Evolutionary conservation across 2,113 vertebrate species (phyloP), one percentile per base, ranked within the genome.

Genomic region (Nettapus auritus): DNA sequence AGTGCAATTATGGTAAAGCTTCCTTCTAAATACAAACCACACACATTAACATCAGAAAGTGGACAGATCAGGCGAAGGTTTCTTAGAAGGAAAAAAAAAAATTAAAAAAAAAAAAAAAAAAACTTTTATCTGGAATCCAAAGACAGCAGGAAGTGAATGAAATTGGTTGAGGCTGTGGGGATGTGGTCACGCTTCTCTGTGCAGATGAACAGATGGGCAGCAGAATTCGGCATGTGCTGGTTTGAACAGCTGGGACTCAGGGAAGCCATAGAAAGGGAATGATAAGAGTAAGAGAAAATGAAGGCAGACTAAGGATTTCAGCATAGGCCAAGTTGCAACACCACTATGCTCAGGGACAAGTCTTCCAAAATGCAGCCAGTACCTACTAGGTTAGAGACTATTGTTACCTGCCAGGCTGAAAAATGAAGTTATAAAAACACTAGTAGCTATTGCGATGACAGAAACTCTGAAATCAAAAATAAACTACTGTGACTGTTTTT

Each of bases 121-220:
- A 78, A 44, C 5, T 46, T 87, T 77, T 96, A 94, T 94, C 68
- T 91, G 94, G 73, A 93, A 91, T 94, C 50, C 68, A 94, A 95
- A 94, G 82, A 64, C 73, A 90, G 69, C 88, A 96, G 94, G 94
- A 96, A 92, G 92, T 78, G 90, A 93, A 89, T 50, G 21, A 93
- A 96, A 97, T 94, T 86, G 86, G 86, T 96, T 94, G 94, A 93
- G 93, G 90, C 88, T 96, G 86, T 64, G 76, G 91, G 82, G 92
- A 91, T 93, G 91, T 83, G 92, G 93, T 96, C 92, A 95, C 15
- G 4, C 88, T 90, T 69, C 82, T 94, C 90, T 90, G 48, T 90
- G 69, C 25, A 83, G 69, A 80, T 1, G 10, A 96, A 95, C 93
- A 97, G 93, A 96, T 96, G 96, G 93, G 88, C 73, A 88, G 86